A percentile compares a stretch with the other conserved stretches of the same genome.
phyloP scores from a whole-genome alignment of 30 jellyfish, hydroid and myxozoan species.

The Turritopsis dohrnii region DNA sequence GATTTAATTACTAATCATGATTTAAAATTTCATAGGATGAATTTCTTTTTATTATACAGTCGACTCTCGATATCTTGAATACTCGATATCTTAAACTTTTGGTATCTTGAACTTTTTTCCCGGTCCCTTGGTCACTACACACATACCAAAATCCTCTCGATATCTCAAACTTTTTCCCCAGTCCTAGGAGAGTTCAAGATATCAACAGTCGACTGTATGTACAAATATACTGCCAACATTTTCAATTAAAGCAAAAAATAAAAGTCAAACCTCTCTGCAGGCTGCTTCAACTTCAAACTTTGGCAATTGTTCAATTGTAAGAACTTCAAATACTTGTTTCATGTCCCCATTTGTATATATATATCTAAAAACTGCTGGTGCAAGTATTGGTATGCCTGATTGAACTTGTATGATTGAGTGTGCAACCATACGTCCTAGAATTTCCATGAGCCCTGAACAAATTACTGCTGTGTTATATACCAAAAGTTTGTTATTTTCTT shows the following conservation, averaged over 20 bases:
- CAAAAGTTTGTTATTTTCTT: background rate
- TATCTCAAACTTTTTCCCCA: too few species aligned
- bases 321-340: background rate
- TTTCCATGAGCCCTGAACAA: conserved; percentile 2
- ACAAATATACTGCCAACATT: too few species aligned
- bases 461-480: background rate
- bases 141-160: too few species aligned
- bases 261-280: background rate
- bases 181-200: too few species aligned
- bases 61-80: too few species aligned
- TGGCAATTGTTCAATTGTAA: background rate
- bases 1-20: too few species aligned
- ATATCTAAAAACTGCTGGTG: conserved; percentile 5
- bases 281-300: background rate
- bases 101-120: too few species aligned
- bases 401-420: conserved; percentile 1
- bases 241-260: background rate
- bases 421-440: background rate
- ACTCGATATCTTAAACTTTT: too few species aligned
- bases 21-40: too few species aligned
- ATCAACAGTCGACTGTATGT: too few species aligned
- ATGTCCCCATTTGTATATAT: background rate
- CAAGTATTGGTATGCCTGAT: background rate
- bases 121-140: too few species aligned
- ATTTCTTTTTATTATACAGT: too few species aligned